Evolutionary conservation across 2,888 invertebrate species (phyloP).

Genomic region (Vesta saturnalis): DNA sequence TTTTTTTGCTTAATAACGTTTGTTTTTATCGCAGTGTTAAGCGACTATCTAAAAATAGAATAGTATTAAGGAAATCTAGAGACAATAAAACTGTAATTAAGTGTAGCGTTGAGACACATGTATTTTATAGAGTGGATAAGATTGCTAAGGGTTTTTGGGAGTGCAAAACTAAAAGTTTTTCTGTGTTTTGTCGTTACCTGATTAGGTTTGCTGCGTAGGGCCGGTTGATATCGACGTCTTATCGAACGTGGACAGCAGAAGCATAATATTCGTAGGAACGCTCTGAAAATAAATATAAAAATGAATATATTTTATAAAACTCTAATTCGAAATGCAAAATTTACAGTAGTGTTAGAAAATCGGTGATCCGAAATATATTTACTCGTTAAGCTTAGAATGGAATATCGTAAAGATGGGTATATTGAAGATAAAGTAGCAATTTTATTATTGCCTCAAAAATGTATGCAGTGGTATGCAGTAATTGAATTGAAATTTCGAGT

Average conservation of each 20-base stretch:
- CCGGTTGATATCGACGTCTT: constrained; percentile 83
- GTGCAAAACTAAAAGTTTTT: constrained; percentile 4
- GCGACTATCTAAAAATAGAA: not conserved
- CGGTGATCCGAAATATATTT: not conserved
- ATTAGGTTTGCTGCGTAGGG: constrained; percentile 85
- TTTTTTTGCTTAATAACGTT: too few species aligned
- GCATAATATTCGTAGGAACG: constrained; percentile 91
- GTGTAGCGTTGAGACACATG: constrained; percentile 4
- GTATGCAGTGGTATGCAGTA: not conserved
- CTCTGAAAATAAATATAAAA: constrained; percentile 71
- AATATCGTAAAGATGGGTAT: too few species aligned
- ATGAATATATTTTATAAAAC: constrained; percentile 1
- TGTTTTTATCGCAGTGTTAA: not conserved
- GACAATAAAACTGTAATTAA: constrained; percentile 21
- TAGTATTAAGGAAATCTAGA: constrained; percentile 15
- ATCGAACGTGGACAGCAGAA: constrained; percentile 87
- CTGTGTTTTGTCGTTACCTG: constrained; percentile 70
- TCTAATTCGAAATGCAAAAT: too few species aligned
- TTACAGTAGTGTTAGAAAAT: not conserved
- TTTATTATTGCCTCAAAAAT: not conserved
- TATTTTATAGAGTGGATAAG: constrained; percentile 16
- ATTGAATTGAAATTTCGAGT: not conserved
- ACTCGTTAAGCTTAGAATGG: not conserved
- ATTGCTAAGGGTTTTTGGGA: constrained; percentile 7
- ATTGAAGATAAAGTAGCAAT: not conserved